Percentiles rank a stretch among this genome's conserved stretches.
Evolutionary conservation across 2,797 vertebrate genomes (phyloP).

Genomic region (Melopsittacus undulatus): DNA sequence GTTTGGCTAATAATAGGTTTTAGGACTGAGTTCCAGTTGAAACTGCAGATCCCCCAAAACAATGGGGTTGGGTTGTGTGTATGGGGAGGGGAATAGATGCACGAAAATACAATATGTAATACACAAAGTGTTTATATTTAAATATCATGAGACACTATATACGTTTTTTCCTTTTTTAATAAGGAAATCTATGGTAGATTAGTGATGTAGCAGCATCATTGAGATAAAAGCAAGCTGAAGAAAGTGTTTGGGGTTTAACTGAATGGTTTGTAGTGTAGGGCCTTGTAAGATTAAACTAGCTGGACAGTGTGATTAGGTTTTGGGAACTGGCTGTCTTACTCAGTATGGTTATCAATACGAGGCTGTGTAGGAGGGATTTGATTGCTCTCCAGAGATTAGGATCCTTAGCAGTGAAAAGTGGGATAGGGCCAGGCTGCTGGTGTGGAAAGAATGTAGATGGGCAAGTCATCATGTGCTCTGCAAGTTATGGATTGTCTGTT

Average conservation of each 20-base stretch:
- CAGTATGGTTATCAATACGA: neutral
- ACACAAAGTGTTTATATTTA: neutral
- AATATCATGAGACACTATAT: neutral
- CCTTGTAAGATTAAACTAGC: neutral
- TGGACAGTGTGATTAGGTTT: neutral
- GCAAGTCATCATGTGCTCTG: neutral
- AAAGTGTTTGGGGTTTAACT: neutral
- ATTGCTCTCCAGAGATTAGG: neutral
- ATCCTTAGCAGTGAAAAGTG: neutral
- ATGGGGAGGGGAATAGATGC: neutral
- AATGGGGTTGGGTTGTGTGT: neutral
- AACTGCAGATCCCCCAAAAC: neutral
- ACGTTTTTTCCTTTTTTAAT: neutral
- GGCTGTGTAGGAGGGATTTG: neutral
- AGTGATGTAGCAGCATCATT: neutral
- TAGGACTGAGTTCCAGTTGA: neutral
- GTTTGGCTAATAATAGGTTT: neutral
- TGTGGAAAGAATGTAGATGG: neutral
- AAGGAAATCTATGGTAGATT: neutral
- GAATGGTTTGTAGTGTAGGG: neutral
- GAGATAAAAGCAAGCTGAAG: neutral
- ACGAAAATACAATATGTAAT: neutral
- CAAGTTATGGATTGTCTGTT: neutral
- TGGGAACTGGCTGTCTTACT: neutral
- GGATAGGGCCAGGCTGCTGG: neutral